Base-by-base conservation (phyloP, 2,888 invertebrate genomes). In the Hecatera dysodea region DNA sequence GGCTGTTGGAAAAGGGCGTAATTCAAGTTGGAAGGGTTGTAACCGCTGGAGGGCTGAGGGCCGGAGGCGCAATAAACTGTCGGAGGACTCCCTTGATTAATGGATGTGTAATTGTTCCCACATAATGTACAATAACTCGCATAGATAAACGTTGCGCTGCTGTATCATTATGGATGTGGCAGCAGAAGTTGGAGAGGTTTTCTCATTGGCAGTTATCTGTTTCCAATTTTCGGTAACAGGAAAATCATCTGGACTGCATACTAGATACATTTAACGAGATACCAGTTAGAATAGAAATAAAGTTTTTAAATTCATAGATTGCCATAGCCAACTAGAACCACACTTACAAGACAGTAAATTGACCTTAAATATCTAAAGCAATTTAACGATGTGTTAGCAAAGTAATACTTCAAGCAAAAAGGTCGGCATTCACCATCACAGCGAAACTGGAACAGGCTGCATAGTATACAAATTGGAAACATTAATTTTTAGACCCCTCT, bases 41-140 rank as follows among this genome's bases (percentile, higher is more conserved):
- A 86, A 86, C 89, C 89, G 87, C 90, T 87, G 85, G 87, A 90
- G 91, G 92, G 90, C 90, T 88, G 88, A 89, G 91, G 91, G 90
- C 90, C 88, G 87, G 91, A 90, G 91, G 89, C 90, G 89, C 90
- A 90, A 92, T 93, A 92, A 91, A 93, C 91, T 90, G 92, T 88
- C 89, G 89, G 88, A 92, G 92, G 90, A 90, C 91, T 89, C 86
- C 88, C 80, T 89, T 94, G 94, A 94, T 94, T 93, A 94, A 94
- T 94, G 94, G 89, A 86, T 88, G 90, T 92, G 93, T 94, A 94
- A 94, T 94, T 94, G 93, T 93, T 93, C 92, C 93, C 92, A 93
- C 93, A 94, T 93, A 93, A 93, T 93, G 93, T 93, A 93, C 91
- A 91, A 91, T 92, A 92, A 90, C 90, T 90, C 84, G 88, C 78